phyloP scores from a whole-genome alignment of 2,797 vertebrate species.

The Todus mexicanus region DNA sequence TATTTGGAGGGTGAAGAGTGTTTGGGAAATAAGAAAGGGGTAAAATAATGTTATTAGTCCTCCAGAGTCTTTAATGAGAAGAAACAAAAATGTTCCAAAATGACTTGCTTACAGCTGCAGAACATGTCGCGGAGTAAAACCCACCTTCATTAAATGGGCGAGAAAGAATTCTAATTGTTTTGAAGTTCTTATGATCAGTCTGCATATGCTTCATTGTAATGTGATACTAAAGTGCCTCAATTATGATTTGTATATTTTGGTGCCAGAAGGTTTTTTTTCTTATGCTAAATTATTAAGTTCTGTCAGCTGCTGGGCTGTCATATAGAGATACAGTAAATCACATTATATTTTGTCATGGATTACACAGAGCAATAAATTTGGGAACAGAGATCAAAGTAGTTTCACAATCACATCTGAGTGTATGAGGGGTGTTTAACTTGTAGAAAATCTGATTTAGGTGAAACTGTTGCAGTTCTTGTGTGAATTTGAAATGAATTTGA shows the following conservation, averaged over 20 bases:
- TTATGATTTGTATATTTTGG: conserved; percentile 80
- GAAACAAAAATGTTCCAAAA: conserved; percentile 58
- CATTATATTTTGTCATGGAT: conserved; percentile 96
- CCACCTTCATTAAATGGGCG: conserved; percentile 68
- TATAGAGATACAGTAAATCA: conserved; percentile 95
- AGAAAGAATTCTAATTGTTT: conserved; percentile 78
- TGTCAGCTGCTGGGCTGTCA: conserved; percentile 89
- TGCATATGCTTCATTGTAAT: conserved; percentile 72
- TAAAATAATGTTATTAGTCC: conserved; percentile 33
- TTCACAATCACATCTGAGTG: conserved; percentile 87
- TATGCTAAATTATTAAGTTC: conserved; percentile 86
- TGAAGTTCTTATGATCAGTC: conserved; percentile 72
- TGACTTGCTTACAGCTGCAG: conserved; percentile 64
- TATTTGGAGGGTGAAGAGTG: neutral
- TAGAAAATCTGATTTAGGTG: conserved; percentile 84
- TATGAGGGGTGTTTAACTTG: conserved; percentile 83
- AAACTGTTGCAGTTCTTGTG: conserved; percentile 75
- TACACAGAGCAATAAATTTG: conserved; percentile 87
- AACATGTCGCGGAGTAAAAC: conserved; percentile 63
- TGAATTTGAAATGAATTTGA: conserved; percentile 76
- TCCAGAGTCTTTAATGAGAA: conserved; percentile 64
- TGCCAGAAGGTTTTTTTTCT: conserved; percentile 81
- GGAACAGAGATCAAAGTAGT: conserved; percentile 90
- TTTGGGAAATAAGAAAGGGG: conserved; percentile 35
- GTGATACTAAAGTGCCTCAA: conserved; percentile 69